Evolutionary conservation across 2,888 invertebrate species (phyloP), one percentile per base, ranked within the genome.

Genomic region (Epicampocera succincta): DNA sequence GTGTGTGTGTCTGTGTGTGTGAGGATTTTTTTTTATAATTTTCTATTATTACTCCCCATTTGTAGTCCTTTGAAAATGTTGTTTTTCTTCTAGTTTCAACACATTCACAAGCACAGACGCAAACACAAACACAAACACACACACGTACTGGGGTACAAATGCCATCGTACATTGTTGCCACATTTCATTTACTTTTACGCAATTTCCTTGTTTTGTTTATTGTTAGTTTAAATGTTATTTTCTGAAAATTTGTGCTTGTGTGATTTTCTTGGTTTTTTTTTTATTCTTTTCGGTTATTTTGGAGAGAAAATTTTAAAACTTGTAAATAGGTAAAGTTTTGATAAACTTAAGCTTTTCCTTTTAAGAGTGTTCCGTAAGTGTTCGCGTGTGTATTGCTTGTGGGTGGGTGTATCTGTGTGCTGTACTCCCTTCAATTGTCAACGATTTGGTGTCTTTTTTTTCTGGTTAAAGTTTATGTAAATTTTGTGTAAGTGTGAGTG

Each of bases 251-350:
- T 21, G 12, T 56, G 66, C 17, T 76, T 63, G 21, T 63, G 33
- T 40, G 40, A 48, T 1, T 60, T 71, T 75, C 11, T 46, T 15
- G 50, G 0, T 77, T 38, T 56, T 12, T 56, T 60, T 25, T 52
- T n/a, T n/a, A n/a, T n/a, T n/a, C n/a, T n/a, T n/a, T n/a, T n/a
- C n/a, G n/a, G n/a, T n/a, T n/a, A n/a, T n/a, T n/a, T 25, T 52
- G 40, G 56, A 69, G 58, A 60, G 68, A 68, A 72, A 73, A 46
- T 83, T 78, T 69, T 50, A 63, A 72, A 76, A 76, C 56, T 83
- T 83, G 80, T 72, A 74, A 75, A 81, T 76, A 75, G 77, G 77
- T 58, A 80, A 83, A 83, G 74, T 80, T 83, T 79, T 75, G 73
- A 80, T 72, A 80, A 83, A 80, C 73, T 77, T 69, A 44, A 71